These are phyloP conservation scores for Parotia lawesii DNA, from an alignment of 2,113 vertebrate genomes.

Conservation along the genomic window DNA sequence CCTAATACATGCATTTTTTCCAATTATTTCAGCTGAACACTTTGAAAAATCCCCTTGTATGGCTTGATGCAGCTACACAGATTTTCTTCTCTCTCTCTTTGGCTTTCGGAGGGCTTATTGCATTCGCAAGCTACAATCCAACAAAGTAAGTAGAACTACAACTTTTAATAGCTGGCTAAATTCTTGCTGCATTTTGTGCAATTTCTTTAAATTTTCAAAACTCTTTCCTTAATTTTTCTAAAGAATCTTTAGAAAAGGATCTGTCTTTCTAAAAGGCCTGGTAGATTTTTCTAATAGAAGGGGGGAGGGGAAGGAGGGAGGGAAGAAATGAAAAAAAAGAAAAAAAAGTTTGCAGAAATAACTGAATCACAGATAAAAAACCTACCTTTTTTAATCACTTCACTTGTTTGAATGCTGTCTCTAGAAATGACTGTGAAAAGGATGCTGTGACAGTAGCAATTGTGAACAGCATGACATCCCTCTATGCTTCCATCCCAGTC, in stretches of 20 bases:
- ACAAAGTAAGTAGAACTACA: slow-evolving; percentile 70
- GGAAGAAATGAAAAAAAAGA: not conserved
- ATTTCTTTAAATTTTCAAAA: not conserved
- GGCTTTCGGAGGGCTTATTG: slow-evolving; percentile 88
- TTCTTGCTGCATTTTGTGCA: not conserved
- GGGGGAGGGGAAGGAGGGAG: not conserved
- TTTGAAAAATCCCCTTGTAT: slow-evolving; percentile 82
- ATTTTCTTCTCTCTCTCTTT: slow-evolving; percentile 93
- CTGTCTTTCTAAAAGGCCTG: not conserved
- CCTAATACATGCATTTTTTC: not conserved
- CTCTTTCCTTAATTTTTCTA: not conserved
- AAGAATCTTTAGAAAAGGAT: not conserved
- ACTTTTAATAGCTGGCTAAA: not conserved
- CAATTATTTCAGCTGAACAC: slow-evolving; percentile 73
- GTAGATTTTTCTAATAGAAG: not conserved
- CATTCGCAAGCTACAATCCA: slow-evolving; percentile 89
- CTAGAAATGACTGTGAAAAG: slow-evolving; percentile 88
- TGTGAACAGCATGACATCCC: slow-evolving; percentile 87
- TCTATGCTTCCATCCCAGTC: slow-evolving; percentile 85
- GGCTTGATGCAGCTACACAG: slow-evolving; percentile 92
- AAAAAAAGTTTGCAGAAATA: not conserved
- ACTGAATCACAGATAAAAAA: not conserved
- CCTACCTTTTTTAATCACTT: not conserved
- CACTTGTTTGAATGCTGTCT: not conserved
- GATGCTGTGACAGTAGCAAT: slow-evolving; percentile 84